These are phyloP conservation scores for Halcyon senegalensis DNA, from an alignment of 2,113 vertebrate genomes.

Conservation along the genomic window DNA sequence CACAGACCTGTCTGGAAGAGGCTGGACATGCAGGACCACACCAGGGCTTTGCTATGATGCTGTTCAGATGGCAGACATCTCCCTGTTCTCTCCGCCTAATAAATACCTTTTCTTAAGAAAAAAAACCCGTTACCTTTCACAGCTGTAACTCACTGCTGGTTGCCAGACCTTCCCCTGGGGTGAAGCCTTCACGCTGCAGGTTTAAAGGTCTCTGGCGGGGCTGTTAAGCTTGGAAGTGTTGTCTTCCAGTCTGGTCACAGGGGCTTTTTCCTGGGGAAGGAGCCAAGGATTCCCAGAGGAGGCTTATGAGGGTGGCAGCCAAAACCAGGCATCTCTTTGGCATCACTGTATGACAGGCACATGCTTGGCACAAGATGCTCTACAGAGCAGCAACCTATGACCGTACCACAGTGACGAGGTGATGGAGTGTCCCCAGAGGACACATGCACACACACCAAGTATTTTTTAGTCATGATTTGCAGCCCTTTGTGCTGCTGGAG, in stretches of 20 bases:
- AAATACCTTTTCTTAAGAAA: background rate
- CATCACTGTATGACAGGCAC: background rate
- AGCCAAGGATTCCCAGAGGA: conserved; percentile 2
- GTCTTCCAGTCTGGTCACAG: background rate
- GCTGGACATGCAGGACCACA: background rate
- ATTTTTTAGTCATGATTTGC: background rate
- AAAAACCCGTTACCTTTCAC: background rate
- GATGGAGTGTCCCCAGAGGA: background rate
- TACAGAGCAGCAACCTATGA: background rate
- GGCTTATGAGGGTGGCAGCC: background rate
- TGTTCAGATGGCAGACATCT: background rate
- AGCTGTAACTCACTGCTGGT: background rate
- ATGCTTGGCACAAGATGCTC: background rate
- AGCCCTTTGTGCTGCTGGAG: conserved; percentile 20
- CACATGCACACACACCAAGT: background rate
- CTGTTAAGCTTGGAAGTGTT: background rate
- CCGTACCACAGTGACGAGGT: accelerated
- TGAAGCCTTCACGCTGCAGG: background rate
- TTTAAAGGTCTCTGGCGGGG: background rate
- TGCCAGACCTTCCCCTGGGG: background rate
- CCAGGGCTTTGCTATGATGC: background rate
- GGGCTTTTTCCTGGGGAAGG: background rate
- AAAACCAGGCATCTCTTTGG: background rate
- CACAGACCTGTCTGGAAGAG: background rate
- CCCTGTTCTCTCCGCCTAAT: background rate